Evolutionary conservation across 2,888 invertebrate species (phyloP).

Genomic region (Eilema sororculum): DNA sequence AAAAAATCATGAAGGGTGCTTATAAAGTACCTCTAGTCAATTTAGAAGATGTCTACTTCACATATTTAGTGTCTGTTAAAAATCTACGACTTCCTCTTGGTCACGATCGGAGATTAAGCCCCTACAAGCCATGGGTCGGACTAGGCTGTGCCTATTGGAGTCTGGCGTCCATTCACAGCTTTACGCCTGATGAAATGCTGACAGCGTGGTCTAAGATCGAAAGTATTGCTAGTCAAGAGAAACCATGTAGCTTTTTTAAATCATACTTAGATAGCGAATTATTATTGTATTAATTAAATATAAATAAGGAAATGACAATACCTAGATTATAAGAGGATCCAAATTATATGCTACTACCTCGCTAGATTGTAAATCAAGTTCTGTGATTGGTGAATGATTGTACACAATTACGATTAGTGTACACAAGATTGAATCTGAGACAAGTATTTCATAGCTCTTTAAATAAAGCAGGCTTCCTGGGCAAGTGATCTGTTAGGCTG

Average conservation of each 20-base stretch:
- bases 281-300: slow-evolving; percentile 8
- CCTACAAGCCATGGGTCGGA: slow-evolving; percentile 14
- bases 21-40: slow-evolving; percentile 87
- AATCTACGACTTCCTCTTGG: neutral
- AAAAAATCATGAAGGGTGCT: slow-evolving; percentile 83
- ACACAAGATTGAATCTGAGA: neutral
- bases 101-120: slow-evolving; percentile 10
- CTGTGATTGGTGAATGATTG: neutral
- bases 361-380: neutral
- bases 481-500: neutral
- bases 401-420: neutral
- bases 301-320: neutral
- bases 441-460: neutral
- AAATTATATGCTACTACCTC: neutral
- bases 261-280: slow-evolving; percentile 30
- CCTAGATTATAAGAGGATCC: no score
- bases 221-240: slow-evolving; percentile 9
- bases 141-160: slow-evolving; percentile 15
- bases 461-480: neutral
- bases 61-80: slow-evolving; percentile 88
- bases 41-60: slow-evolving; percentile 91
- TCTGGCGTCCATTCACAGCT: slow-evolving; percentile 13
- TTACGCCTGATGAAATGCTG: slow-evolving; percentile 11
- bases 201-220: slow-evolving; percentile 12
- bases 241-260: slow-evolving; percentile 12